Evolutionary conservation across 2,888 invertebrate genomes (phyloP), one percentile per base, ranked within the genome.

Genomic region (Temnothorax unifasciatus): DNA sequence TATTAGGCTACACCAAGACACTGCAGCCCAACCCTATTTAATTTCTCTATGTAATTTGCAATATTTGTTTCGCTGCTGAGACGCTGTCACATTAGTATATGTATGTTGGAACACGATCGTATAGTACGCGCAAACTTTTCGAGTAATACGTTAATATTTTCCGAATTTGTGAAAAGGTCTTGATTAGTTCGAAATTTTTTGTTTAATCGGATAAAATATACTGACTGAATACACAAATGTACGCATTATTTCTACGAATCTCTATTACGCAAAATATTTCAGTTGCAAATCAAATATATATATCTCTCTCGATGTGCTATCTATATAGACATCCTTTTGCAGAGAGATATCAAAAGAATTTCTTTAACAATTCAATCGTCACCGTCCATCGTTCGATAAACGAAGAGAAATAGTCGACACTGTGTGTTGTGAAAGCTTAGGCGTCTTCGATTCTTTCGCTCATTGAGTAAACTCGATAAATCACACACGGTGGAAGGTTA

Each of bases 321-420:
- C 18, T 44, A 44, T 29, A 41, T 64, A 64, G 38, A 64, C 61
- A 63, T n/a, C 15, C 15, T 13, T 4, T 63, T 34, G 47, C 15
- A 71, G 21, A 54, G 15, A 54, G 47, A 21, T 29, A 44, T 11
- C 47, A 18, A 47, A 1, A 18, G 18, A 57, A 64, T 38, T 50
- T 41, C 6, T 21, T 0, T 47, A 81, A 73, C 34, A 47, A 81
- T 81, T 38, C 38, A 79, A 71, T 71, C n/a, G 15, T 79, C 71
- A 34, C 34, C 38, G 13, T 47, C 38, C 15, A 13, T 34, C 18
- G 29, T 15, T 71, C 21, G 47, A 34, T 54, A 81, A 81, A n/a
- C 47, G 38, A 59, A 2, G 57, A 59, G 34, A 15, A 18, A 71
- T 79, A 57, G 66, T 4, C 34, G 29, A 29, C 29, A 11, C 13